These are phyloP conservation scores for Synodontis membranacea DNA, from an alignment of 2,113 vertebrate genomes.

Conservation along the genomic window DNA sequence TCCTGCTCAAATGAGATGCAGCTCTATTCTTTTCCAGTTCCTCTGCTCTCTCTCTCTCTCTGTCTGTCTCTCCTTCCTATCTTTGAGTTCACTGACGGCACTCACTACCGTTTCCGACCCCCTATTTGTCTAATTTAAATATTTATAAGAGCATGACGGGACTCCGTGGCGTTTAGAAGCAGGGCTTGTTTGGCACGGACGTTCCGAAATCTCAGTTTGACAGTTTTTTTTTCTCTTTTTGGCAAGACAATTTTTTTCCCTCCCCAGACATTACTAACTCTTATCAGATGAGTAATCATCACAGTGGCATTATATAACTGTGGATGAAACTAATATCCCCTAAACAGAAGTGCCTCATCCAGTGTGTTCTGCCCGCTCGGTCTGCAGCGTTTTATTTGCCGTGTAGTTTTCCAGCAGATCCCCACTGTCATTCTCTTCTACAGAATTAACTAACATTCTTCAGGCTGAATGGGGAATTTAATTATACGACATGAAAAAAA, in stretches of 20 bases:
- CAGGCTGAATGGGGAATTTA: not conserved
- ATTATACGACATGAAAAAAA: not conserved
- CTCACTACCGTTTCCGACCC: constrained; percentile 34
- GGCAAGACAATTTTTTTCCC: not conserved
- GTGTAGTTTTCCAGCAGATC: not conserved
- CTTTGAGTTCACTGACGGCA: constrained; percentile 56
- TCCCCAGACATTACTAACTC: not conserved
- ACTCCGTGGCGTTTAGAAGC: constrained; percentile 28
- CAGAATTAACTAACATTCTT: not conserved
- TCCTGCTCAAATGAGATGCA: constrained; percentile 67
- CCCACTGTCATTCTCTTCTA: not conserved
- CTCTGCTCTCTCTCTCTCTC: constrained; percentile 29
- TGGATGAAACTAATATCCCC: too few species aligned
- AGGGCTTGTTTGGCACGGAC: not conserved
- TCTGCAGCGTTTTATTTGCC: not conserved
- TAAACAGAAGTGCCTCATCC: not conserved
- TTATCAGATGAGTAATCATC: not conserved
- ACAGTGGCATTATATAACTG: not conserved
- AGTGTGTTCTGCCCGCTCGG: not conserved
- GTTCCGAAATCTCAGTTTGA: not conserved
- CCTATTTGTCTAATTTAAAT: constrained; percentile 58
- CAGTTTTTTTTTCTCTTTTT: not conserved
- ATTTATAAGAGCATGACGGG: constrained; percentile 42
- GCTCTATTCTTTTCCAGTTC: constrained; percentile 51
- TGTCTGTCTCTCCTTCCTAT: constrained; percentile 55